Evolutionary conservation across 1,140 invertebrate species (phyloP), one percentile per base, ranked within the genome.

Genomic region (Paracyclopina nana): DNA sequence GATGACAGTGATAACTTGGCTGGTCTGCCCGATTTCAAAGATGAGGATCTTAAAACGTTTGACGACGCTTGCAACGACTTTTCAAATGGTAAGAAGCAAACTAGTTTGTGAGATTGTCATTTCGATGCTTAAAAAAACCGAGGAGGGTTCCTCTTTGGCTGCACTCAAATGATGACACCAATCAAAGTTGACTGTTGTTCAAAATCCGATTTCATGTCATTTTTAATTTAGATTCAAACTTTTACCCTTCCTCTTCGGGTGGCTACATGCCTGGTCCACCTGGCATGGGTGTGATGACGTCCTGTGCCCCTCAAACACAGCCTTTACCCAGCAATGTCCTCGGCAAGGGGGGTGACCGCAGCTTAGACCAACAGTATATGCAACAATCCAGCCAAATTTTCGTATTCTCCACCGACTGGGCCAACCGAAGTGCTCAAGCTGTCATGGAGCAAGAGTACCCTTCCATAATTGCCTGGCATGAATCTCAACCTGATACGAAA

Each of bases 321-420:
- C 76, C 78, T 18, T 59, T 81, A 56, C 74, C 78, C 14, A 78
- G 77, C 55, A 81, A 81, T 65, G 75, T 82, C 26, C 73, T 81
- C 53, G 76, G 71, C 57, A 82, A 84, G 64, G 79, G 82, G 62
- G 75, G 80, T 50, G 77, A 75, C 55, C 54, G 57, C 28, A 79
- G 75, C 57, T 78, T 77, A 72, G 80, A 75, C 59, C 74, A 77
- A 54, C 76, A 82, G 60, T 82, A 82, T 58, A 81, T 83, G 80
- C 87, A 92, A 68, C 88, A 94, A 63, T 87, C 92, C 65, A 94
- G 82, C 70, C 88, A 95, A 66, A 88, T 96, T 60, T 96, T 92
- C 74, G 90, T 96, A 46, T 97, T 97, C 70, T 87, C 84, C 9
- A 95, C 91, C 0, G 68, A 76, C 55, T 64, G 94, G 61, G 91